Evolutionary conservation across 2,797 vertebrate genomes (phyloP).

Genomic region (Chiroxiphia lanceolata): DNA sequence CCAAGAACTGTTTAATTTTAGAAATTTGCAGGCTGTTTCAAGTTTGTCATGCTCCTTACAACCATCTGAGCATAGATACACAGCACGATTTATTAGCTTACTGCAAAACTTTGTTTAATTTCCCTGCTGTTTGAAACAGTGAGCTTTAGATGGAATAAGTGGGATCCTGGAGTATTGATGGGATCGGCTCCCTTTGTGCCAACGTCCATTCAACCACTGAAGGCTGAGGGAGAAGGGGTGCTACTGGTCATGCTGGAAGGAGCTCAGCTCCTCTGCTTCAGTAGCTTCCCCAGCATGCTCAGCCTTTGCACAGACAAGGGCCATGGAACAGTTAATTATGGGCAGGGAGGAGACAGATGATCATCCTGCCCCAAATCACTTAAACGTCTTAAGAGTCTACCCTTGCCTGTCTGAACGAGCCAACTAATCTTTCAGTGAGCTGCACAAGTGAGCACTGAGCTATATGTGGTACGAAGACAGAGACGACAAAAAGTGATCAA

Average conservation of each 20-base stretch:
- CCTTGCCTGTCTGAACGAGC: conserved; percentile 5
- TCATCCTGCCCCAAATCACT: conserved; percentile 60
- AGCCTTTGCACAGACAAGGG: background rate
- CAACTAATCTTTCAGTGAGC: conserved; percentile 38
- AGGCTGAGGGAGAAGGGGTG: background rate
- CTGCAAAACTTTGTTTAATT: background rate
- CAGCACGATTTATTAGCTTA: background rate
- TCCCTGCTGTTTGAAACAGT: background rate
- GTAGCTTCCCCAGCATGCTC: background rate
- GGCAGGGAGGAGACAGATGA: conserved; percentile 24
- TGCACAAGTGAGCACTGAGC: background rate
- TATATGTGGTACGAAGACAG: background rate
- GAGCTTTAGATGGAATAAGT: background rate
- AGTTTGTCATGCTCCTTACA: background rate
- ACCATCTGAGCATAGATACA: background rate
- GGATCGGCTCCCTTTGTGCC: background rate
- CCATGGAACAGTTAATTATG: conserved; percentile 41
- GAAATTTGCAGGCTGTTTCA: conserved; percentile 11
- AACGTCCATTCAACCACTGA: background rate
- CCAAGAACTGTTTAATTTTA: conserved; percentile 27
- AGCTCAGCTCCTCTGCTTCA: background rate
- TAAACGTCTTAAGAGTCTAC: conserved; percentile 62
- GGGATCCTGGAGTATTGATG: background rate
- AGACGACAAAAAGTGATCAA: background rate
- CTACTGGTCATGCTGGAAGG: background rate